Percentiles rank a stretch among this genome's conserved stretches.
Conservation (phyloP, 2,113 vertebrate genomes). For the Cavia aperea region DNA sequence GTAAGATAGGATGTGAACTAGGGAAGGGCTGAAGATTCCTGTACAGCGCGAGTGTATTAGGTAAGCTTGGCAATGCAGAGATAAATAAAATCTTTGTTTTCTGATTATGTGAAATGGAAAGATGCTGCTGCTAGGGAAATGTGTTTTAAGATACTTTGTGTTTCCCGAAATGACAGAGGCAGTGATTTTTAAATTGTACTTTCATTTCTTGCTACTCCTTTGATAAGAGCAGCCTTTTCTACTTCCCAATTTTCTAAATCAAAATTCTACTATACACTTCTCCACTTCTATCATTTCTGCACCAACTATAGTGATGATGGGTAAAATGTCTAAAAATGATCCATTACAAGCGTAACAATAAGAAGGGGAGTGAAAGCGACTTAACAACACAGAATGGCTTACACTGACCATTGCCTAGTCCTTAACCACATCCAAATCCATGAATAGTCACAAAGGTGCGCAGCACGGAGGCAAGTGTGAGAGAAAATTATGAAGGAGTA, state of each 20-base stretch:
- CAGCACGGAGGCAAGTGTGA: not conserved
- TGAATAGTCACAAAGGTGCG: not conserved
- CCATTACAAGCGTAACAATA: not conserved
- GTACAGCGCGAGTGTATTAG: too few species aligned
- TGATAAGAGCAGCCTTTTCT: not conserved
- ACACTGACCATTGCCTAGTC: not conserved
- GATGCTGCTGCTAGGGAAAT: not conserved
- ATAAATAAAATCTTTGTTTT: not conserved
- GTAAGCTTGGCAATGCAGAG: not conserved
- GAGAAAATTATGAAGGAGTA: not conserved
- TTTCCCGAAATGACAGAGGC: not conserved
- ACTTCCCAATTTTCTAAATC: not conserved
- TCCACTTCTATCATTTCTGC: not conserved
- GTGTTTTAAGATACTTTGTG: not conserved
- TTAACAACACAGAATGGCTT: not conserved
- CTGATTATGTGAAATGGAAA: not conserved
- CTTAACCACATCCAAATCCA: not conserved
- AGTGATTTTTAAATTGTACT: not conserved
- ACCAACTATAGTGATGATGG: not conserved
- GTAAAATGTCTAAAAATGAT: not conserved
- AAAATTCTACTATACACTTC: not conserved
- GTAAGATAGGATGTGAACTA: not conserved
- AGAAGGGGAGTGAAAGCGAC: not conserved
- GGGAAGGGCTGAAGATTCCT: fast-evolving
- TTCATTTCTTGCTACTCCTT: not conserved